Percentiles rank a stretch among this genome's conserved stretches.
These are phyloP conservation scores for Excalfactoria chinensis DNA, from an alignment of 2,113 vertebrate genomes.

Conservation along the genomic window DNA sequence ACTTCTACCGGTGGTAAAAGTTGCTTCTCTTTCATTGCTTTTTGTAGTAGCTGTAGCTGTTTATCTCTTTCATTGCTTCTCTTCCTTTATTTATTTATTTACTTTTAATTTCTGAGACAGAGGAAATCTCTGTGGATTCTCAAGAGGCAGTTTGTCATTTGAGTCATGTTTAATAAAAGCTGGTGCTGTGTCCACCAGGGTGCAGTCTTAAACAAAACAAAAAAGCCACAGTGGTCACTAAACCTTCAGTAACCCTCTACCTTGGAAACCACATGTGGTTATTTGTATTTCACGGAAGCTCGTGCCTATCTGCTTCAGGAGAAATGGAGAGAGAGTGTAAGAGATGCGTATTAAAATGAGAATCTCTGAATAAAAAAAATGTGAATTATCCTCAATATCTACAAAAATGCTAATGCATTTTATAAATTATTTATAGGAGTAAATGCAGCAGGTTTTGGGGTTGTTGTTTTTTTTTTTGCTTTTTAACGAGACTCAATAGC, in stretches of 20 bases:
- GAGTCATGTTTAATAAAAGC: slow-evolving; percentile 17
- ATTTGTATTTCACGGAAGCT: background rate
- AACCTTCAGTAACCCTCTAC: background rate
- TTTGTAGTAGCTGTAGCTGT: too few relatives aligned
- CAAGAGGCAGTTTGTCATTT: background rate
- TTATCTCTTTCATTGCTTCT: too few relatives aligned
- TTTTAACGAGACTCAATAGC: background rate
- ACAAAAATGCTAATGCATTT: background rate
- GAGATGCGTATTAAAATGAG: background rate
- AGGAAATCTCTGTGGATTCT: background rate
- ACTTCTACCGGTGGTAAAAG: background rate
- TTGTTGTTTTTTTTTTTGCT: background rate
- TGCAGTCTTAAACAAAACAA: slow-evolving; percentile 35
- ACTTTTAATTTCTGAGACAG: background rate
- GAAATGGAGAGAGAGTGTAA: background rate
- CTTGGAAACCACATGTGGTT: background rate
- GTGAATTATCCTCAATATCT: background rate
- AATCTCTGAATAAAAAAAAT: background rate
- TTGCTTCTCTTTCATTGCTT: background rate
- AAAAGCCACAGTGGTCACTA: background rate
- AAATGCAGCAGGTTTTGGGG: background rate
- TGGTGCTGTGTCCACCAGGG: slow-evolving; percentile 11
- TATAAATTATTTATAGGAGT: background rate
- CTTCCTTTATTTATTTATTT: too few relatives aligned
- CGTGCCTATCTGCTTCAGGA: background rate